Base-by-base conservation (phyloP, 2,113 vertebrate genomes). In the Amazona vittata region DNA sequence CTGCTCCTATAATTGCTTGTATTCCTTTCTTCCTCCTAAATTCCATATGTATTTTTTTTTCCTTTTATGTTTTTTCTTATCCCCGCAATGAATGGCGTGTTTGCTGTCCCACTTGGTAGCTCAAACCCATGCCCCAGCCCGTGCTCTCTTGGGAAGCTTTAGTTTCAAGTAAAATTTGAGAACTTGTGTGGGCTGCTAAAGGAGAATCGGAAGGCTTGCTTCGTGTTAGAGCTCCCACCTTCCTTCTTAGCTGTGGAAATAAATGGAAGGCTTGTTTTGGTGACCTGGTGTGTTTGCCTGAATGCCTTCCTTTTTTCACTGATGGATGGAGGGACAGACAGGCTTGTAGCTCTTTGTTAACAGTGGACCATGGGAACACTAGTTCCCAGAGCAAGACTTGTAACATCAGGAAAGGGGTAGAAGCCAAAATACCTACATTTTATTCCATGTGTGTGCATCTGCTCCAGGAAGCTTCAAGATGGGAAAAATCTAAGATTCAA, bases 221-320 rank as follows among this genome's bases (percentile, higher is more conserved):
- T 73, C 1, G 0, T 28, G 22, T 59, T 78, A 37, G 64, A 68
- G 39, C 26, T 80, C 39, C 39, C 24, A 65, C 67, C 31, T 75
- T 79, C 3, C 1, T 69, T 57, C 47, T 55, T 71, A 77, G n/a
- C 46, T 70, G n/a, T 80, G 64, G 46, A 74, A 86, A 33, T 69
- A 44, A 90, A 63, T 25, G 8, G 24, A 80, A 80, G 63, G 24
- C 49, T 69, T 73, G 20, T 50, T 86, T 81, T 86, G 39, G 33
- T 4, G 6, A 59, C 60, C 20, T 84, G 15, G 6, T 0, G 0
- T 69, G 28, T 90, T 90, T 0, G 2, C 25, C 74, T 59, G 63
- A 68, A 60, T 3, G 18, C 43, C 10, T 46, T 37, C 9, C 7
- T 59, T 87, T 68, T 55, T 68, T 55, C 35, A 22, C 5, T 71